Conservation (phyloP, 2,888 invertebrate genomes). For the Nycteola revayana region DNA sequence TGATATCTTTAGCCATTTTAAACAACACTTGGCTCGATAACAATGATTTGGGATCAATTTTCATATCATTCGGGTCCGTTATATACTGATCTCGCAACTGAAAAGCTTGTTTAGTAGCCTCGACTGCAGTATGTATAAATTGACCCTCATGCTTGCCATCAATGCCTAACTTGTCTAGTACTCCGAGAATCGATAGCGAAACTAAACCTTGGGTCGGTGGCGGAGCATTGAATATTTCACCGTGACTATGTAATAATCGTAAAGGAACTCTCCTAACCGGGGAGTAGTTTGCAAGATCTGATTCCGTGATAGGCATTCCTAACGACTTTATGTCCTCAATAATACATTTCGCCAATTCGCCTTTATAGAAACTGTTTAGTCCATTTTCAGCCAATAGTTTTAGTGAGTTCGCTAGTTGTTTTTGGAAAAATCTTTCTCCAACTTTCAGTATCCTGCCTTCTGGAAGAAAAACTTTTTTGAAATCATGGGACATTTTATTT, state of each 20-base stretch:
- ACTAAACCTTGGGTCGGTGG: slow-evolving; percentile 73
- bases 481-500: slow-evolving; percentile 31
- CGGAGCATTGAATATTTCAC: slow-evolving; percentile 61
- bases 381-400: slow-evolving; percentile 53
- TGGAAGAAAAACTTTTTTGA: slow-evolving; percentile 46
- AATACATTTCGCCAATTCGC: slow-evolving; percentile 57
- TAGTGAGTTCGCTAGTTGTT: slow-evolving; percentile 55
- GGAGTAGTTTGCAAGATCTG: slow-evolving; percentile 57
- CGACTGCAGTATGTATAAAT: slow-evolving; percentile 63
- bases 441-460: slow-evolving; percentile 45
- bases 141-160: slow-evolving; percentile 59
- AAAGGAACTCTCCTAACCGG: slow-evolving; percentile 57
- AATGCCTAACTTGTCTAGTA: slow-evolving; percentile 59
- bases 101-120: slow-evolving; percentile 63
- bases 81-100: slow-evolving; percentile 52
- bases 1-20: slow-evolving; percentile 52
- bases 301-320: slow-evolving; percentile 60
- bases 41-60: slow-evolving; percentile 48
- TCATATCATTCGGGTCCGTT: slow-evolving; percentile 65
- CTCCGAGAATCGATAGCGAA: slow-evolving; percentile 60
- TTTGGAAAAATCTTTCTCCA: slow-evolving; percentile 58
- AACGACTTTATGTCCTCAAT: slow-evolving; percentile 53
- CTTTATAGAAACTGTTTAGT: slow-evolving; percentile 61
- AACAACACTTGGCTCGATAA: slow-evolving; percentile 42
- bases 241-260: slow-evolving; percentile 51